These are phyloP conservation scores for Perizoma affinitatum DNA, from an alignment of 2,888 invertebrate genomes.

Conservation along the genomic window DNA sequence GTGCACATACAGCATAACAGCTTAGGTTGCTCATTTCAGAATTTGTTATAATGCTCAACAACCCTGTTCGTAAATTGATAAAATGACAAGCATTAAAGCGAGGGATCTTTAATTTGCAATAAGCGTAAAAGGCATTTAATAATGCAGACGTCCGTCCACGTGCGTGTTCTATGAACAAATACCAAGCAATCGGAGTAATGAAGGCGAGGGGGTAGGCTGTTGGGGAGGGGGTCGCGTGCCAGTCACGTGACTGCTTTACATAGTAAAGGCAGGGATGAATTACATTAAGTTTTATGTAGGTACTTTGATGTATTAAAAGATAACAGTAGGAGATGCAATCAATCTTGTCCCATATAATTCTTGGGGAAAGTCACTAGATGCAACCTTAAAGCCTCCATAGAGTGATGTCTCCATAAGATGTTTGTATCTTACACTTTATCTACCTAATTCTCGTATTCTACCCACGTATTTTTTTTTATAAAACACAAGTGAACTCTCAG, in stretches of 20 bases:
- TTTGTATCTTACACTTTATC: too few species aligned
- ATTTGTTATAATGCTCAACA: constrained; percentile 37
- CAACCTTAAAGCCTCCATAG: too few species aligned
- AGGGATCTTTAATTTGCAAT: constrained; percentile 74
- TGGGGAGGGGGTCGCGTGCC: constrained; percentile 62
- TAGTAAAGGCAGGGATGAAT: constrained; percentile 62
- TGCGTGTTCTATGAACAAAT: constrained; percentile 73
- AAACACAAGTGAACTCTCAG: too few species aligned
- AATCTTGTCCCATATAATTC: constrained; percentile 10
- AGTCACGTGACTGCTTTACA: constrained; percentile 77
- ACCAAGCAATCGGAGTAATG: constrained; percentile 78
- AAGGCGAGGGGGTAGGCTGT: constrained; percentile 57
- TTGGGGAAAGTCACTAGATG: not conserved
- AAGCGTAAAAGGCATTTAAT: constrained; percentile 84
- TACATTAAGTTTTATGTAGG: constrained; percentile 60
- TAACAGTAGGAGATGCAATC: constrained; percentile 35
- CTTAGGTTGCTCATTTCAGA: constrained; percentile 56
- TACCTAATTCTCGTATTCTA: too few species aligned
- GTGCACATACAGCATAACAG: too few species aligned
- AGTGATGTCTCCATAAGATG: too few species aligned
- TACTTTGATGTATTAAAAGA: constrained; percentile 53
- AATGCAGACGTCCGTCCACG: constrained; percentile 80
- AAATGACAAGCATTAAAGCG: constrained; percentile 58
- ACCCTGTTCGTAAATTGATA: constrained; percentile 61
- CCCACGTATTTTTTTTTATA: too few species aligned